phyloP scores from a whole-genome alignment of 2,113 vertebrate species.

The Diadophis punctatus region DNA sequence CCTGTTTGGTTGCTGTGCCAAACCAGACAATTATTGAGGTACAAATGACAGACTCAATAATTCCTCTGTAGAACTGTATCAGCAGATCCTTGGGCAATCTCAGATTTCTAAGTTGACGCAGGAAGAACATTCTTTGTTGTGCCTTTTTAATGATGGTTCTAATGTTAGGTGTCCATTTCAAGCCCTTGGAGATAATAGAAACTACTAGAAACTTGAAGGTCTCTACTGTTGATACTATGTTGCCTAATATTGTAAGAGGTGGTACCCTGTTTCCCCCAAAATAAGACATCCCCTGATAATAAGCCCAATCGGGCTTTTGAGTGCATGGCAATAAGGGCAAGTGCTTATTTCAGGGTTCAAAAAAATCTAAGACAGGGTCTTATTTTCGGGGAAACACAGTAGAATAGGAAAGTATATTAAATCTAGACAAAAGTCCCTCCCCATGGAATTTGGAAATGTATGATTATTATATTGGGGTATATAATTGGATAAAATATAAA shows the following conservation, averaged over 20 bases:
- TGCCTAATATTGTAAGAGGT: background rate
- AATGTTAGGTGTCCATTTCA: background rate
- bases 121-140: background rate
- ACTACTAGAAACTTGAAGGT: background rate
- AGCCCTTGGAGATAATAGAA: background rate
- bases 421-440: background rate
- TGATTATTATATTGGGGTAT: background rate
- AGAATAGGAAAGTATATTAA: background rate
- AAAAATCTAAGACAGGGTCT: too few relatives aligned
- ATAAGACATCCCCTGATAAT: too few relatives aligned
- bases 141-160: background rate
- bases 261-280: too few relatives aligned
- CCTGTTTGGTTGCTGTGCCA: background rate
- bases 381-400: too few relatives aligned
- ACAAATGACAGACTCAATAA: background rate
- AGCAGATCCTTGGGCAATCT: background rate
- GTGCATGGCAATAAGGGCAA: too few relatives aligned
- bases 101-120: background rate
- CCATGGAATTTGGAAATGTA: background rate
- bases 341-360: too few relatives aligned
- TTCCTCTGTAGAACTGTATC: background rate
- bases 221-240: background rate
- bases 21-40: background rate
- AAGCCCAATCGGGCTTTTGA: too few relatives aligned
- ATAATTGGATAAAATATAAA: background rate